Evolutionary conservation across 2,113 vertebrate species (phyloP), one percentile per base, ranked within the genome.

Genomic region (Ranitomeya variabilis): DNA sequence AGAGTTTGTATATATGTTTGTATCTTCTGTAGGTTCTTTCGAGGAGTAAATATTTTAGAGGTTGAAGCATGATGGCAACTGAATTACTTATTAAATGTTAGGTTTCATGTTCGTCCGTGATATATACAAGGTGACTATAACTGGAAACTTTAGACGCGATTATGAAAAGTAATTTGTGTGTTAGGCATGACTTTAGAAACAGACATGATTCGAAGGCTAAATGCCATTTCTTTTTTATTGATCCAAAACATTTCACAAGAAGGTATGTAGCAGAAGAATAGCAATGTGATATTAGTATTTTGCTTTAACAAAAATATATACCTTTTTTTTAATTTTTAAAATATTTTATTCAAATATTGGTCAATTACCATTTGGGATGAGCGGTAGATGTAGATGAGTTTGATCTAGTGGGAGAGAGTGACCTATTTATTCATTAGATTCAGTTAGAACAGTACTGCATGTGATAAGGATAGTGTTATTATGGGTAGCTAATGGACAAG

Each of bases 1-100:
- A 80, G 8, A 3, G 19, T 8, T 45, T 66, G 60, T 83, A 66
- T 83, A 83, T 83, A 66, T 60, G 23, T 82, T 64, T 64, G 71
- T 74, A 74, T 19, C 31, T 83, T 60, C 16, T 45, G 19, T 66
- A 66, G 59, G 80, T 66, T 37, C 26, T 45, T 26, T 82, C 62
- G 57, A 31, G 31, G 18, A 82, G 64, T 37, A 64, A 45, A 62
- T 45, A 82, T 45, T 82, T 8, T 83, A 64, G 31, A 83, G 80
- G 59, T 66, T 83, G 18, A 83, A 66, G 80, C 80, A 82, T 64
- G 26, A 51, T 66, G 19, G 66, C 12, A n/a, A 83, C 59, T 82
- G 31, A 81, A 81, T 21, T 37, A 82, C 19, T 82, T 62, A 45
- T 64, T 82, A 82, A 62, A 62, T 82, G 26, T 64, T 37, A 45